Conservation (phyloP, 1,140 invertebrate species). For the Eueides isabella region DNA sequence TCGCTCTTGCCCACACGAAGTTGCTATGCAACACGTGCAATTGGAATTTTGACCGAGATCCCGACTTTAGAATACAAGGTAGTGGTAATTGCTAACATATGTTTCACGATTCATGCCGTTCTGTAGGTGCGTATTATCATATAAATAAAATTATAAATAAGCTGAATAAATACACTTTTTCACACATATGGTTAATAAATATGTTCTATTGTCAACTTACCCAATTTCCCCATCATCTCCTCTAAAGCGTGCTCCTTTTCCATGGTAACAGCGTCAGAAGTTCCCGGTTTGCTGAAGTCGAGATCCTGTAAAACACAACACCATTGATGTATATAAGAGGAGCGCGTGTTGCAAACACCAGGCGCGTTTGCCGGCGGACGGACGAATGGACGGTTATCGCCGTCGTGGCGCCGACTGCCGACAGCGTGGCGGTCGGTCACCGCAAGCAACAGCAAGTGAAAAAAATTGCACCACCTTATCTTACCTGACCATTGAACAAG, state of each 20-base stretch:
- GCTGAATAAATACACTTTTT: neutral
- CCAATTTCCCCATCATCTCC: slow-evolving; percentile 86
- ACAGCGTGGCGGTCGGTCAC: slow-evolving; percentile 60
- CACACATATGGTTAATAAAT: neutral
- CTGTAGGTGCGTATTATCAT: neutral
- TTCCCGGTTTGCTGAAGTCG: slow-evolving; percentile 32
- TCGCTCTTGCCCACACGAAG: slow-evolving; percentile 31
- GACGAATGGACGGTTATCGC: slow-evolving; percentile 70
- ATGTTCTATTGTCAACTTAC: slow-evolving; percentile 63
- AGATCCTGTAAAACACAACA: slow-evolving; percentile 63
- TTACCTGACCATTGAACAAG: slow-evolving; percentile 50
- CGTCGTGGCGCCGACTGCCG: slow-evolving; percentile 54
- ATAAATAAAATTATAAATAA: slow-evolving; percentile 11
- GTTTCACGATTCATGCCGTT: slow-evolving; percentile 7
- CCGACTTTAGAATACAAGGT: slow-evolving; percentile 26
- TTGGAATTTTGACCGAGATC: slow-evolving; percentile 39
- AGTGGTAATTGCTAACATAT: slow-evolving; percentile 16
- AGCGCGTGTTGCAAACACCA: slow-evolving; percentile 54
- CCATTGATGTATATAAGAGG: slow-evolving; percentile 53
- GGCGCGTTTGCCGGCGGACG: slow-evolving; percentile 66
- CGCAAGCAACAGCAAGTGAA: slow-evolving; percentile 59
- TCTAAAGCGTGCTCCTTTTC: slow-evolving; percentile 86
- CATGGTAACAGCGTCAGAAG: slow-evolving; percentile 62
- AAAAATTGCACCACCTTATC: slow-evolving; percentile 65
- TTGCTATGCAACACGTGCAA: slow-evolving; percentile 33